Percentiles rank a stretch among this genome's conserved stretches.
These are phyloP conservation scores for Sceliomorpha sp. DNA, from an alignment of 2,888 invertebrate genomes.

Conservation along the genomic window DNA sequence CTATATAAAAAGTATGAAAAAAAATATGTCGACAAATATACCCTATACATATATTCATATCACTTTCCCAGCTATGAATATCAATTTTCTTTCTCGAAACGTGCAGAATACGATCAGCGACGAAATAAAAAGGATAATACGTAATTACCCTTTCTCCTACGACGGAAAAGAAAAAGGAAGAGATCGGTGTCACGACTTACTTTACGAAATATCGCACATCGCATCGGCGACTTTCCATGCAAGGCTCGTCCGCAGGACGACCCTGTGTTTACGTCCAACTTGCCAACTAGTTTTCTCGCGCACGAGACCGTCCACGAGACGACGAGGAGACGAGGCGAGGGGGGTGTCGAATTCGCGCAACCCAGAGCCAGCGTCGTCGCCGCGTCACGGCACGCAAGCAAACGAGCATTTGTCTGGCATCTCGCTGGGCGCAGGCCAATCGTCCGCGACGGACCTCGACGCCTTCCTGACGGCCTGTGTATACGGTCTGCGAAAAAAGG, in stretches of 20 bases:
- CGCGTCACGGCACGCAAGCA: slow-evolving; percentile 44
- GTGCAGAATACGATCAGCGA: too few species aligned
- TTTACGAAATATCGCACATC: slow-evolving; percentile 22
- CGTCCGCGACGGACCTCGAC: slow-evolving; percentile 56
- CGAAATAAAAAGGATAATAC: too few species aligned
- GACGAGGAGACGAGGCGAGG: too few species aligned
- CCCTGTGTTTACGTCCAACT: slow-evolving; percentile 41
- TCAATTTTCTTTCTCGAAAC: too few species aligned
- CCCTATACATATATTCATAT: too few species aligned
- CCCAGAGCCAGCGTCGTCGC: too few species aligned
- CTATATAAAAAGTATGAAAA: too few species aligned
- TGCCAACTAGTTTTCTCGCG: slow-evolving; percentile 59
- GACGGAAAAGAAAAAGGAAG: slow-evolving; percentile 1
- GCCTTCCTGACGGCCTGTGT: slow-evolving; percentile 64
- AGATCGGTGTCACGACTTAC: slow-evolving; percentile 16
- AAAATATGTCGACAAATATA: too few species aligned
- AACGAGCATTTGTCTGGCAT: slow-evolving; percentile 46
- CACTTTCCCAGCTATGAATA: too few species aligned
- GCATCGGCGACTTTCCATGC: too few species aligned
- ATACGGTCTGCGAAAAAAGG: slow-evolving; percentile 63
- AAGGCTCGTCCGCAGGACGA: too few species aligned
- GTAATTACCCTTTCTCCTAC: too few species aligned
- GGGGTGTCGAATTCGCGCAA: slow-evolving; percentile 24
- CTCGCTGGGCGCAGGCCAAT: slow-evolving; percentile 47
- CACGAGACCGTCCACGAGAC: slow-evolving; percentile 42